Evolutionary conservation across 2,113 vertebrate species (phyloP).

Genomic region (Otis tarda): DNA sequence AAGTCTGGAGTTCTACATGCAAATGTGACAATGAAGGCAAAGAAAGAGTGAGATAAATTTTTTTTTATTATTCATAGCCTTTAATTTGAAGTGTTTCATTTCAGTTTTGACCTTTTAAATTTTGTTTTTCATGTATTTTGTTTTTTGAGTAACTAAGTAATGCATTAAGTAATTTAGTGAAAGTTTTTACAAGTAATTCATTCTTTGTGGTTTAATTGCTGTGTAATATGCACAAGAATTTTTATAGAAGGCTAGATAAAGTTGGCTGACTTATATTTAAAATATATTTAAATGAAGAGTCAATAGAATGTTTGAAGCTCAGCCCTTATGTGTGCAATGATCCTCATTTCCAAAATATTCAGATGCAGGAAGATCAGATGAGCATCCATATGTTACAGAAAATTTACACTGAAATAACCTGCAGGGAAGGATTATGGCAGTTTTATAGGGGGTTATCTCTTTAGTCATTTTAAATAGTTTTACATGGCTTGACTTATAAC

Average conservation of each 20-base stretch:
- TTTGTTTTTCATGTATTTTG: neutral
- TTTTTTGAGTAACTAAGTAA: neutral
- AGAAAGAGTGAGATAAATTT: neutral
- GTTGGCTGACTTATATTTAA: neutral
- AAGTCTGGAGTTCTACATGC: neutral
- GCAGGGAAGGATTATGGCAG: conserved; percentile 5
- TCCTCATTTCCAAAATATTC: neutral
- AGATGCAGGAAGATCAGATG: neutral
- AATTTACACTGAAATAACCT: conserved; percentile 41
- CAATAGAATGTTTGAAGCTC: neutral
- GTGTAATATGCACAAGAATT: neutral
- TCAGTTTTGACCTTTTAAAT: neutral
- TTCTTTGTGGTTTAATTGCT: neutral
- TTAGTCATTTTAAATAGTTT: conserved; percentile 10
- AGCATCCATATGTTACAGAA: conserved; percentile 18
- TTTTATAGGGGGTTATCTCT: conserved; percentile 11
- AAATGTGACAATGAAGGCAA: neutral
- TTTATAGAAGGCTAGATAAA: neutral
- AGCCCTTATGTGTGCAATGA: neutral
- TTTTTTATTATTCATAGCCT: neutral
- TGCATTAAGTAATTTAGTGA: neutral
- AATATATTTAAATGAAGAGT: neutral
- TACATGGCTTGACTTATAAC: conserved; percentile 26
- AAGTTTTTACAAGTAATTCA: neutral
- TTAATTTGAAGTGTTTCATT: neutral